Percentiles rank a stretch among this genome's conserved stretches.
These are phyloP conservation scores for Neosilurus mollespiculum DNA, from an alignment of 2,797 vertebrate species.

Conservation along the genomic window DNA sequence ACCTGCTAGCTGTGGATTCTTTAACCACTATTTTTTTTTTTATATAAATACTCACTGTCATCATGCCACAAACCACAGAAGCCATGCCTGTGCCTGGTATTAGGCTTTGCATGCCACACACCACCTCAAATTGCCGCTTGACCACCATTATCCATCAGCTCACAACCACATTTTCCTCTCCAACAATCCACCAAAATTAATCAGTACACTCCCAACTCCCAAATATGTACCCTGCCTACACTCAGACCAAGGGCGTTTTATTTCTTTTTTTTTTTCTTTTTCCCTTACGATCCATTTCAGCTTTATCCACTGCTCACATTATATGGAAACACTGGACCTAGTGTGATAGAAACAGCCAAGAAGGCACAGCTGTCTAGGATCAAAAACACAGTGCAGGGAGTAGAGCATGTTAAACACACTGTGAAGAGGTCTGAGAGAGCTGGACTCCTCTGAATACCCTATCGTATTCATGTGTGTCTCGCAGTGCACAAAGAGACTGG, in stretches of 20 bases:
- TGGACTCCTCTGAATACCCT: slow-evolving; percentile 35
- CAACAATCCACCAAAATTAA: slow-evolving; percentile 28
- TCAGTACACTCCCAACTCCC: slow-evolving; percentile 41
- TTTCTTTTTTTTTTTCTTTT: slow-evolving; percentile 17
- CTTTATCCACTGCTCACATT: slow-evolving; percentile 32
- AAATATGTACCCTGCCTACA: slow-evolving; percentile 32
- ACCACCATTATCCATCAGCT: slow-evolving; percentile 50
- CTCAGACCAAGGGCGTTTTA: slow-evolving; percentile 14
- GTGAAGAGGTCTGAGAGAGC: slow-evolving; percentile 26
- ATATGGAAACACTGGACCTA: slow-evolving; percentile 53
- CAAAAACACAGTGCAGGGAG: slow-evolving; percentile 44
- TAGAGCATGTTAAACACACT: slow-evolving; percentile 44
- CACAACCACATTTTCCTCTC: slow-evolving; percentile 53
- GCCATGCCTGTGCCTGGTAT: slow-evolving; percentile 42
- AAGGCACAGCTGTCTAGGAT: slow-evolving; percentile 51
- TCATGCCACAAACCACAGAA: slow-evolving; percentile 53
- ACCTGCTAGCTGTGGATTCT: slow-evolving; percentile 20
- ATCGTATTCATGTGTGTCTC: slow-evolving; percentile 18
- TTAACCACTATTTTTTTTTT: slow-evolving; percentile 13
- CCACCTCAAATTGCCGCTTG: slow-evolving; percentile 45
- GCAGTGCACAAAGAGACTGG: not conserved
- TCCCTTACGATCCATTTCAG: slow-evolving; percentile 42
- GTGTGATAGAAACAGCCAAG: slow-evolving; percentile 35
- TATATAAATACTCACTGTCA: slow-evolving; percentile 34
- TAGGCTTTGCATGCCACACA: slow-evolving; percentile 40